Evolutionary conservation across 2,797 vertebrate species (phyloP), one percentile per base, ranked within the genome.

Genomic region (Silurus aristotelis): DNA sequence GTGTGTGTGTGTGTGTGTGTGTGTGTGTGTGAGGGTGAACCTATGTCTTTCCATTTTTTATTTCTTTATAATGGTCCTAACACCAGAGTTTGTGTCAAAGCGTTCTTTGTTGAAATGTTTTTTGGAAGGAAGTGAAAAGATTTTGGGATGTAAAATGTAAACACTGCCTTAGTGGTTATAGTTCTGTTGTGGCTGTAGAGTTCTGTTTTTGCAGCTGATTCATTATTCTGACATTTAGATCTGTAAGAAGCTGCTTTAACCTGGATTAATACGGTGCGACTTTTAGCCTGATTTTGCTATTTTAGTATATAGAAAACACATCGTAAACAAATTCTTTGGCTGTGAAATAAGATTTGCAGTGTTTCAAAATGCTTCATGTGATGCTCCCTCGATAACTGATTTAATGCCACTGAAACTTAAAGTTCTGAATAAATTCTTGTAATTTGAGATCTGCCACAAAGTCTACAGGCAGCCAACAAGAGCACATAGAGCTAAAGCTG

Each of bases 181-280:
- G 64, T 27, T 66, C 4, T 67, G 25, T 67, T 67, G 64, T 27
- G 5, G 64, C 6, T 38, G 55, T 58, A 27, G 27, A 38, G 27
- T 22, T 77, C 56, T 61, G 76, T 79, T 79, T 79, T 10, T 46
- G 25, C 25, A 38, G 25, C 75, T 78, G 56, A 78, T 61, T 78
- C 31, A 61, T 61, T 61, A 60, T 20, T 61, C 75, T 60, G 55
- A 60, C 3, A 31, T 60, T 60, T 43, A 61, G 27, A 20, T 19
- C 20, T 60, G 14, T 60, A 9, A 12, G 75, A 7, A 20, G 27
- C 5, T 38, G 56, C 56, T 60, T 61, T 61, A 43, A 78, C 27
- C 31, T 61, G 31, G 56, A 78, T 78, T 78, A 78, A 60, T 31
- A 22, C 19, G 10, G 27, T 38, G 27, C 31, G 55, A 78, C 38